phyloP scores from a whole-genome alignment of 2,113 vertebrate genomes.

The Amia ocellicauda region DNA sequence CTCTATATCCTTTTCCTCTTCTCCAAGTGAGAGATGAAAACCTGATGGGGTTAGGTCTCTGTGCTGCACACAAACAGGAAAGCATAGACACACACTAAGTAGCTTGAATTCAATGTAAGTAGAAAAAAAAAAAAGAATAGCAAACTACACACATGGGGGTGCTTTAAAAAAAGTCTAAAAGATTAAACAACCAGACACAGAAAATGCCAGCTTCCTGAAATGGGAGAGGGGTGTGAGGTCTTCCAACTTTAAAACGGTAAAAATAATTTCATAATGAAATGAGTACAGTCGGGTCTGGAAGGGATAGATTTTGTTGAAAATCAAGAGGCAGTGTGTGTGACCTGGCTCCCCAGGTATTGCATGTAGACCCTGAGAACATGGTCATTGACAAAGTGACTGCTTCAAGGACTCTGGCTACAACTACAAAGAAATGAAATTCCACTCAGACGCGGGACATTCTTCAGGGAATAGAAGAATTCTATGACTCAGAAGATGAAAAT shows the following conservation, averaged over 20 bases:
- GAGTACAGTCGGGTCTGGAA: not conserved
- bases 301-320: constrained; percentile 27
- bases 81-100: not conserved
- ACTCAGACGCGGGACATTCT: constrained; percentile 70
- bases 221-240: no score
- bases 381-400: constrained; percentile 53
- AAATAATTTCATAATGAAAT: not conserved
- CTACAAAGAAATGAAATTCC: constrained; percentile 73
- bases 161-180: no score
- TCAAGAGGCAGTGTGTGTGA: constrained; percentile 43
- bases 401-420: constrained; percentile 60
- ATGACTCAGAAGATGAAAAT: constrained; percentile 79
- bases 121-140: not conserved
- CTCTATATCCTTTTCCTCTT: constrained; percentile 58
- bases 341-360: constrained; percentile 42
- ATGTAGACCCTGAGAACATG: constrained; percentile 48
- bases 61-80: constrained; percentile 30
- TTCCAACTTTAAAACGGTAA: no score
- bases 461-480: constrained; percentile 74
- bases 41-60: constrained; percentile 46
- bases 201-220: no score
- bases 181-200: no score
- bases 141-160: no score
- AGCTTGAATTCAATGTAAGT: not conserved
- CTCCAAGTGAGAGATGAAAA: constrained; percentile 61